Base-by-base conservation (phyloP, 2,113 vertebrate genomes). In the Perca fluviatilis region DNA sequence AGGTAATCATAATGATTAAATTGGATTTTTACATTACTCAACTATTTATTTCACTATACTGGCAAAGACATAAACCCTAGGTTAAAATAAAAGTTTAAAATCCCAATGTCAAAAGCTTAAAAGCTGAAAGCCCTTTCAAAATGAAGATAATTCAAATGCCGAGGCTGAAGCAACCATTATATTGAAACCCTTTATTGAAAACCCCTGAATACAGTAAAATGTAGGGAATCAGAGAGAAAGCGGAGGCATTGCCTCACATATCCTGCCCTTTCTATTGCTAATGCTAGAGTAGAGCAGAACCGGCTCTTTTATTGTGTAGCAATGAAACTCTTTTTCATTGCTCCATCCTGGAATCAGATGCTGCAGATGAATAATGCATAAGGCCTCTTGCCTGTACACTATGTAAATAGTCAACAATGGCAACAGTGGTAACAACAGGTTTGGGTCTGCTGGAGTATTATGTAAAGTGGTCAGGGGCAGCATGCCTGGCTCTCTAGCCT, bases 331-430 rank as follows among this genome's bases (percentile, higher is more conserved):
- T 86, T 90, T 92, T 92, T 94, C 92, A 93, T 91, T 89, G 90
- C 89, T 80, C 77, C 68, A 56, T 90, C 84, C 92, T 86, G 90
- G 91, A 89, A 94, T 94, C 86, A 94, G 92, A 92, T 71, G 88
- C 90, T 80, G 90, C 79, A 86, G 79, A 30, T 96, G 95, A 96
- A 95, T 96, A 95, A 96, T 95, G 93, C 88, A 96, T 96, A 68
- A 94, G 90, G 83, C 72, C 74, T 88, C 84, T 89, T 88, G 89
- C 92, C 92, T 90, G 90, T 87, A 86, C 87, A 53, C 80, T 93
- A 95, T 95, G 94, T 95, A 95, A 95, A 95, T 94, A 93, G 91
- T 92, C 90, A 94, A 93, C 93, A 92, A 91, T 89, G 82, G 91
- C 88, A 82, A 84, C 88, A 90, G 91, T 82, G 85, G 90, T 94